phyloP scores from a whole-genome alignment of 2,797 vertebrate species.

The Urocyon cinereoargenteus region DNA sequence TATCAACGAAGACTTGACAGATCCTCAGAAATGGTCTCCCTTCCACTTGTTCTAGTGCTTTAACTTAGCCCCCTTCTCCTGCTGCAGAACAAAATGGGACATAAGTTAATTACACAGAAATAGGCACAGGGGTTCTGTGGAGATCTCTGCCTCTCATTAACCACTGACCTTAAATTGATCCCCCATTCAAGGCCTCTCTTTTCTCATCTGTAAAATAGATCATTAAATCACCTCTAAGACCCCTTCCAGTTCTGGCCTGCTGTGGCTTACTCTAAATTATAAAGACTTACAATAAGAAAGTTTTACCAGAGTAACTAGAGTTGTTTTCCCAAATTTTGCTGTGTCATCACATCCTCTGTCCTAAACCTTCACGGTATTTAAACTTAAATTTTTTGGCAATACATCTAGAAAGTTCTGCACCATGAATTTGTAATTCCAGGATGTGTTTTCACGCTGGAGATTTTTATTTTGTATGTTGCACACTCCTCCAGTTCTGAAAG shows the following conservation, averaged over 20 bases:
- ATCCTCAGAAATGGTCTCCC: background rate
- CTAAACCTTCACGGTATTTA: background rate
- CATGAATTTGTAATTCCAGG: constrained; percentile 8
- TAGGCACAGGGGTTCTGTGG: background rate
- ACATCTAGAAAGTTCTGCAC: constrained; percentile 23
- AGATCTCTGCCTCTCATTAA: background rate
- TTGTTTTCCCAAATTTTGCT: background rate
- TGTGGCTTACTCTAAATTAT: background rate
- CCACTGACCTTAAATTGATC: background rate
- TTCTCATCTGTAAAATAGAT: constrained; percentile 36
- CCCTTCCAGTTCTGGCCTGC: background rate
- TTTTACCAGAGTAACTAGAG: background rate
- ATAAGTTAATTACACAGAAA: background rate
- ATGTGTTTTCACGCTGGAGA: background rate
- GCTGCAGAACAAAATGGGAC: background rate
- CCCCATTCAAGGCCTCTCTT: background rate
- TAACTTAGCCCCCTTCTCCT: background rate
- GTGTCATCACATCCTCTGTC: background rate
- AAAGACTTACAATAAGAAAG: background rate
- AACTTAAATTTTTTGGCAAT: background rate
- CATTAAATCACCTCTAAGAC: background rate
- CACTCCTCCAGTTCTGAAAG: background rate
- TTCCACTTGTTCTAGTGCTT: background rate
- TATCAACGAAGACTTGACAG: background rate
- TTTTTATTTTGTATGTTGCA: constrained; percentile 17